Base-by-base conservation (phyloP, 2,888 invertebrate species). In the Coelopa pilipes region DNA sequence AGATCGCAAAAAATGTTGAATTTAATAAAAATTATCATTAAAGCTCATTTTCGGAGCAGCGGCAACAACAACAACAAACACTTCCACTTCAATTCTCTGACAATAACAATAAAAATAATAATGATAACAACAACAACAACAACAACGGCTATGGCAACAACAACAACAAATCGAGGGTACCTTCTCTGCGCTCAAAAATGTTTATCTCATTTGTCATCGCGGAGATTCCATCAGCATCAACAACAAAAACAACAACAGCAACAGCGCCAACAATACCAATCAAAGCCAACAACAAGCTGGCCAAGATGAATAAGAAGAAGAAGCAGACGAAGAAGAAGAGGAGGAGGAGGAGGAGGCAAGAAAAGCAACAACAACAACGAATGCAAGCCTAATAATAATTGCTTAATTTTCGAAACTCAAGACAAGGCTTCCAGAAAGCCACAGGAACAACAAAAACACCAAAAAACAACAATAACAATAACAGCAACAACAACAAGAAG, bases 361-460 rank as follows among this genome's bases (percentile, higher is more conserved):
- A 21, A 66, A 12, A 66, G 13, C 5, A 21, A 66, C 19, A 50
- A 46, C 17, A 46, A 66, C 47, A 66, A 65, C 17, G 7, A 66
- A 46, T 47, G 19, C 17, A 66, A 21, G n/a, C 50, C 50, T 34
- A 49, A 53, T 15, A 66, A 50, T 66, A 66, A 66, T 66, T 19
- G 66, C 66, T 66, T 66, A 50, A 66, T 66, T 66, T 66, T 50
- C 19, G 5, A 66, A 66, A 49, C 13, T 21, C 21, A 66, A 49
- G 24, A 19, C 66, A 66, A 49, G 10, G 62, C 62, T 62, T 10
- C 62, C 24, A 62, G 62, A 34, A 57, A 57, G 5, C 7, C 12
- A n/a, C 13, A 47, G 47, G n/a, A 17, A 53, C n/a, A n/a, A n/a
- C n/a, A n/a, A n/a, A 66, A 67, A 34, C 24, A 13, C 12, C 15